Percentiles rank a stretch among this genome's conserved stretches.
These are phyloP conservation scores for Caenorhabditis brenneri DNA, from an alignment of 1,140 invertebrate species.

Conservation along the genomic window DNA sequence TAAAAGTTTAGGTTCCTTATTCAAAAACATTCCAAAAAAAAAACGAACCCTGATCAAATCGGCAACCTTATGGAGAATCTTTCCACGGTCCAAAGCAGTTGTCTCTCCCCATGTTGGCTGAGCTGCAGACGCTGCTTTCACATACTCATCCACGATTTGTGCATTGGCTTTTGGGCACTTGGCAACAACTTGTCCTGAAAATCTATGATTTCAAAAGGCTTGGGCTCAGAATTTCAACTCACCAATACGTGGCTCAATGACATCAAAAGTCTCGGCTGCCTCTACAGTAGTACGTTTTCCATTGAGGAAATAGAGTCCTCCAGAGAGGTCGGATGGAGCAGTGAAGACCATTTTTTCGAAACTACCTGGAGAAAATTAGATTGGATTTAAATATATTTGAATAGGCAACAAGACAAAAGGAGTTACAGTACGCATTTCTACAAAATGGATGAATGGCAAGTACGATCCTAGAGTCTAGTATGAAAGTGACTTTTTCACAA, in stretches of 20 bases:
- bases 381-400: no score
- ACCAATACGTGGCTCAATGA: slow-evolving; percentile 61
- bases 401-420: no score
- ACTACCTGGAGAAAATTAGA: neutral
- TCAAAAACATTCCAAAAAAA: neutral
- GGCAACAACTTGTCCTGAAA: slow-evolving; percentile 57
- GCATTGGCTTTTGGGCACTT: slow-evolving; percentile 59
- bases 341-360: slow-evolving; percentile 30
- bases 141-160: slow-evolving; percentile 53
- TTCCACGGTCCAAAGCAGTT: slow-evolving; percentile 57
- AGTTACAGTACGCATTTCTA: no score
- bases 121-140: slow-evolving; percentile 49
- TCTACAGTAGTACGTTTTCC: slow-evolving; percentile 58
- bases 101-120: slow-evolving; percentile 55
- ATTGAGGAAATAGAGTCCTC: slow-evolving; percentile 61
- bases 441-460: no score
- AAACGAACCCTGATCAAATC: slow-evolving; percentile 56
- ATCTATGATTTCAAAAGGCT: neutral
- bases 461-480: no score
- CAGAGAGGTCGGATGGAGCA: slow-evolving; percentile 54
- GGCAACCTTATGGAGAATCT: slow-evolving; percentile 59
- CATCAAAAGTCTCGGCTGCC: slow-evolving; percentile 52
- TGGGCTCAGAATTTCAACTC: neutral
- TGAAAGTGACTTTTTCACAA: no score
- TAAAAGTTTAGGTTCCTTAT: neutral